Conservation (phyloP, 1,140 invertebrate species). For the Schmidtea mediterranea region DNA sequence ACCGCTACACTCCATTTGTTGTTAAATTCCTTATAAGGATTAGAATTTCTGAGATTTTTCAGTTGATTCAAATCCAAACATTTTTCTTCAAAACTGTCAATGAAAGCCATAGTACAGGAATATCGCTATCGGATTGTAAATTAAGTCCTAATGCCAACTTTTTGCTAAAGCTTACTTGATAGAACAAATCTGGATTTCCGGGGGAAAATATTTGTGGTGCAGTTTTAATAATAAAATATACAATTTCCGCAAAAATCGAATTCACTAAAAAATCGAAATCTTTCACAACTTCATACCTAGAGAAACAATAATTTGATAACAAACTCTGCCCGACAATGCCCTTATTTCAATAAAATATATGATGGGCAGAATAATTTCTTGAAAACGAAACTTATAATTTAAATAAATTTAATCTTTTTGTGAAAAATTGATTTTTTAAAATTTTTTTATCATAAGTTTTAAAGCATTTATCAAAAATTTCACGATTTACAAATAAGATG, state of each 20-base stretch:
- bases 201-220: conserved; percentile 57
- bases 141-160: not conserved
- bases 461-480: too few relatives aligned
- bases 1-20: conserved; percentile 70
- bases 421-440: too few relatives aligned
- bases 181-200: conserved; percentile 61
- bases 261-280: conserved; percentile 60
- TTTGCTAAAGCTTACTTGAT: conserved; percentile 29
- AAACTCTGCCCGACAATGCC: too few relatives aligned
- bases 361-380: too few relatives aligned
- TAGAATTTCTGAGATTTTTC: conserved; percentile 21
- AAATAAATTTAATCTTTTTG: too few relatives aligned
- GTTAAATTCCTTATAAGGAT: conserved; percentile 34
- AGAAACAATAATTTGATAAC: too few relatives aligned
- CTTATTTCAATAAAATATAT: too few relatives aligned
- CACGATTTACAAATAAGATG: too few relatives aligned
- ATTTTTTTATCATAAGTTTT: too few relatives aligned
- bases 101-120: conserved; percentile 45
- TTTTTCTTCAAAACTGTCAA: conserved; percentile 41
- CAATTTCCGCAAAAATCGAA: conserved; percentile 58
- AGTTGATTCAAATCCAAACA: conserved; percentile 32
- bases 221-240: conserved; percentile 41
- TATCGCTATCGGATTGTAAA: conserved; percentile 36
- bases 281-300: conserved; percentile 26
- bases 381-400: too few relatives aligned